These are phyloP conservation scores for Parapristionchus giblindavisi DNA, from an alignment of 2,888 invertebrate genomes.

Conservation along the genomic window DNA sequence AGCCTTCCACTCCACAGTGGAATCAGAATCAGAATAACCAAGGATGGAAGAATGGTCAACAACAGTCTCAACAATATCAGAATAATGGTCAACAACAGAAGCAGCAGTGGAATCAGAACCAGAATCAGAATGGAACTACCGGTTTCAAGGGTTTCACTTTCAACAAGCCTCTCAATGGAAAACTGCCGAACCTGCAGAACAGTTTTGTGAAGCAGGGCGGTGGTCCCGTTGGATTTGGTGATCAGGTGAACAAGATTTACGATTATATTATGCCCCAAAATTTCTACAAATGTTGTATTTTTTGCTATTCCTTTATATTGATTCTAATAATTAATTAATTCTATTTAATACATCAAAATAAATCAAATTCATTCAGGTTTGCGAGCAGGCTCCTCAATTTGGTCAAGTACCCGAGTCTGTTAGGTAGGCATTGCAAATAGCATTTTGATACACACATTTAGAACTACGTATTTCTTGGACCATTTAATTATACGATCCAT, in stretches of 20 bases:
- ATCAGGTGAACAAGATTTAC: constrained; percentile 15
- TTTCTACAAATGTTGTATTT: background rate
- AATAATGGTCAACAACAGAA: background rate
- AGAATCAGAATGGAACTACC: background rate
- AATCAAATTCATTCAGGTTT: constrained; percentile 8
- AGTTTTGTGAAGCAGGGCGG: constrained; percentile 33
- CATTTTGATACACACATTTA: background rate
- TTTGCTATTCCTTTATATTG: background rate
- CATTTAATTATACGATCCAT: background rate
- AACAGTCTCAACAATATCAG: background rate
- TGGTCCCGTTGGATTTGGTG: constrained; percentile 3
- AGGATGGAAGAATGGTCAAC: background rate
- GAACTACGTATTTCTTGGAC: background rate
- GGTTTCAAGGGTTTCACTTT: constrained; percentile 23
- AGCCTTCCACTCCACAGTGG: too few species aligned
- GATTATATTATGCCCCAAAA: background rate
- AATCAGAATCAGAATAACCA: background rate
- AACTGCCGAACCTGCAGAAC: constrained; percentile 35
- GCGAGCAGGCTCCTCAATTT: constrained; percentile 34
- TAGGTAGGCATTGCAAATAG: background rate
- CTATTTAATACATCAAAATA: background rate
- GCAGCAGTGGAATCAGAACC: constrained; percentile 1
- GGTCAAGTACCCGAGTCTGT: constrained; percentile 31
- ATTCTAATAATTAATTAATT: background rate
- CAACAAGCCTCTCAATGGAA: constrained; percentile 5